Evolutionary conservation across 2,113 vertebrate species (phyloP).

Genomic region (Piaya cayana): DNA sequence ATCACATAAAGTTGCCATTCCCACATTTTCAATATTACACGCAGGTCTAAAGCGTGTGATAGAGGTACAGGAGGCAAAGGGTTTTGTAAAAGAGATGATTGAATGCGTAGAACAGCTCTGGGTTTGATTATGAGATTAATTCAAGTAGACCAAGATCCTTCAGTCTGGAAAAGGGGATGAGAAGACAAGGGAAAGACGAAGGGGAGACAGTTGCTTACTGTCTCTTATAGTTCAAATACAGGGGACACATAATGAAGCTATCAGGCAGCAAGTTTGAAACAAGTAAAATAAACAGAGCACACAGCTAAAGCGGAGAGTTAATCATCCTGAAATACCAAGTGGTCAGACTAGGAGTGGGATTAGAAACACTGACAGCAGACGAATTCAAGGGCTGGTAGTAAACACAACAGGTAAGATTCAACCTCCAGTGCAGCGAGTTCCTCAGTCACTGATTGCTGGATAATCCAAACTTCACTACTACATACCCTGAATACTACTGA

Average conservation of each 20-base stretch:
- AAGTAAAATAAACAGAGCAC: not conserved
- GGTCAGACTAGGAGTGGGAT: not conserved
- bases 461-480: not conserved
- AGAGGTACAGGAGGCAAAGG: not conserved
- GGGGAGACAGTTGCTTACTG: not conserved
- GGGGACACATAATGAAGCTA: not conserved
- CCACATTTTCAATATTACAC: not conserved
- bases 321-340: not conserved
- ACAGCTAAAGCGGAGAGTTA: rapidly evolving
- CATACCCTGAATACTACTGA: not conserved
- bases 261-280: not conserved
- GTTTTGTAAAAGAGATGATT: not conserved
- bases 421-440: not conserved
- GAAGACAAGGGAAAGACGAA: not conserved
- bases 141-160: not conserved
- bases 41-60: not conserved
- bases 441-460: not conserved
- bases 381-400: not conserved
- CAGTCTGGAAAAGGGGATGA: not conserved
- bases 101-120: not conserved
- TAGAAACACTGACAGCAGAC: not conserved
- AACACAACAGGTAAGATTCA: not conserved
- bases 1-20: not conserved
- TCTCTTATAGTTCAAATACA: not conserved
- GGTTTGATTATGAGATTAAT: not conserved